Evolutionary conservation across 2,888 invertebrate genomes (phyloP).

Genomic region (Drosophila lutescens): DNA sequence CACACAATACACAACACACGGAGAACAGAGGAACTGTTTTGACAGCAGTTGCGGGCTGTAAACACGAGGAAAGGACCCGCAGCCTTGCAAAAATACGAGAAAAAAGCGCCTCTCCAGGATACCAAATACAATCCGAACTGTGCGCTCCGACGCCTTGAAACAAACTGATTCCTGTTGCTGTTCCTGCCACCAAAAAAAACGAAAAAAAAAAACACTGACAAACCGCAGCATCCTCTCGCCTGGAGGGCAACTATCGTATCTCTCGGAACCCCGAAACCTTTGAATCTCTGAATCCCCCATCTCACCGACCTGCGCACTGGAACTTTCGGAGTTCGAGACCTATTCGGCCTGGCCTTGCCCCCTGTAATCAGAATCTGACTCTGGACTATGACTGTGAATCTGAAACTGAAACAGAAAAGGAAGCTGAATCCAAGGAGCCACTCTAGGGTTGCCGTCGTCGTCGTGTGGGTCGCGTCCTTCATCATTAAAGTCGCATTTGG

Average conservation of each 20-base stretch:
- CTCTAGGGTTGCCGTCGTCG: slow-evolving; percentile 37
- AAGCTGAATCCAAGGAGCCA: slow-evolving; percentile 14
- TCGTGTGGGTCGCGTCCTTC: slow-evolving; percentile 46
- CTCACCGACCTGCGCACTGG: slow-evolving; percentile 60
- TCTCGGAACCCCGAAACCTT: background rate
- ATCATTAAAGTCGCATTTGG: slow-evolving; percentile 60
- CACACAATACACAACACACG: background rate
- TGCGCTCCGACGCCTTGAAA: slow-evolving; percentile 53
- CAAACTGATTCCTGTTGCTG: slow-evolving; percentile 75
- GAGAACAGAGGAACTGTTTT: background rate
- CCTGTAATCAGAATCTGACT: slow-evolving; percentile 19
- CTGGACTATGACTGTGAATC: slow-evolving; percentile 1
- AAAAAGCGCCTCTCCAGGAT: background rate
- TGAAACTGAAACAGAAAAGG: background rate
- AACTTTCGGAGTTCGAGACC: slow-evolving; percentile 38
- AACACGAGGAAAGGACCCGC: slow-evolving; percentile 14
- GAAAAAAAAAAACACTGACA: slow-evolving; percentile 5
- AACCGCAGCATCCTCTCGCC: slow-evolving; percentile 45
- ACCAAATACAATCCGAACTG: slow-evolving; percentile 17
- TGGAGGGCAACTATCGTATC: slow-evolving; percentile 12
- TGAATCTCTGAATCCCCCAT: background rate
- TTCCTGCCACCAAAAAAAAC: slow-evolving; percentile 14
- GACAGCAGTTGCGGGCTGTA: slow-evolving; percentile 27
- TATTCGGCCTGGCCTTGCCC: slow-evolving; percentile 33
- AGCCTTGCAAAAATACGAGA: slow-evolving; percentile 13